Conservation (phyloP, 2,797 vertebrate genomes). For the Sylvia borin region DNA sequence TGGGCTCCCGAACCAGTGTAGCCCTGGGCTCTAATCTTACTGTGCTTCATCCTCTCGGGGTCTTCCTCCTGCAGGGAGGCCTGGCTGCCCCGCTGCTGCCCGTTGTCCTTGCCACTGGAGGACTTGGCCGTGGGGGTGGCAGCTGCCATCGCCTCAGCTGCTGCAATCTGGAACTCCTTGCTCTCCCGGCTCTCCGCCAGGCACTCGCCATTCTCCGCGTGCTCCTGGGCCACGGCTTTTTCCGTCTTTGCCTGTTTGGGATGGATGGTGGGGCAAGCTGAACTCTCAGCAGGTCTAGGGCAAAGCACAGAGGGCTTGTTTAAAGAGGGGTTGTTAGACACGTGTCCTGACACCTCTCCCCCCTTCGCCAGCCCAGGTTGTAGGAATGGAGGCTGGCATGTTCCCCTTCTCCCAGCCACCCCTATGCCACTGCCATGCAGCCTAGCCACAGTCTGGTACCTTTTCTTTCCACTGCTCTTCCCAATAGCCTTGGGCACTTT, state of each 20-base stretch:
- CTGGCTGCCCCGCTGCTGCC: conserved; percentile 74
- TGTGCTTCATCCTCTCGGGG: conserved; percentile 93
- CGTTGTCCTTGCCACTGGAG: conserved; percentile 76
- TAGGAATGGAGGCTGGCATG: neutral
- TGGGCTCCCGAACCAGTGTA: neutral
- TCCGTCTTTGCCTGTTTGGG: conserved; percentile 85
- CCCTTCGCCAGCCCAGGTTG: neutral
- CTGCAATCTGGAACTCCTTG: conserved; percentile 75
- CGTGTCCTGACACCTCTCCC: neutral
- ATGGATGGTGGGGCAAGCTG: conserved; percentile 81
- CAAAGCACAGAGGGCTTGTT: conserved; percentile 62
- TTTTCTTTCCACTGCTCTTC: conserved; percentile 88
- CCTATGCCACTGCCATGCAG: neutral
- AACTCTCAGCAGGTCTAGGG: conserved; percentile 86
- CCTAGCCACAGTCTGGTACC: conserved; percentile 73
- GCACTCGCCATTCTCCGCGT: conserved; percentile 86
- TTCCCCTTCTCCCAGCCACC: neutral
- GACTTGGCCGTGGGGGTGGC: conserved; percentile 65
- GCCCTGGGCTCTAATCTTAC: conserved; percentile 82
- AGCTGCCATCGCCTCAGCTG: conserved; percentile 63
- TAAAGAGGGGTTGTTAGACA: conserved; percentile 52
- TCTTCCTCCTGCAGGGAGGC: conserved; percentile 85
- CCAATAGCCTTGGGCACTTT: conserved; percentile 81
- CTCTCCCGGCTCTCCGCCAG: conserved; percentile 70
- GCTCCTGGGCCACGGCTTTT: conserved; percentile 78